Percentiles rank a stretch among this genome's conserved stretches.
phyloP scores from a whole-genome alignment of 2,113 vertebrate species.

The Vicugna pacos region DNA sequence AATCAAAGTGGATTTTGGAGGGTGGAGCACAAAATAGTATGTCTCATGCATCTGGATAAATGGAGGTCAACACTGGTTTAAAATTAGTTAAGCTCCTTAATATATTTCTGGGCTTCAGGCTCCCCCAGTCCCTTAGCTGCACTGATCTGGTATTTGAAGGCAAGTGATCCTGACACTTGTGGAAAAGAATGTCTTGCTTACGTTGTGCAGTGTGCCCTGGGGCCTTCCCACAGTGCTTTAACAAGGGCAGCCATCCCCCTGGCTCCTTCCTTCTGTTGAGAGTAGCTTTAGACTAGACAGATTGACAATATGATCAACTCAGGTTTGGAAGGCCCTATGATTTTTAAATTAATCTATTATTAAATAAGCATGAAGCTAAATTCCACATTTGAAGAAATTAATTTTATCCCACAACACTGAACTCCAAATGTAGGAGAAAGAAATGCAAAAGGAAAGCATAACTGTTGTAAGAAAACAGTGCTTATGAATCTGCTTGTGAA shows the following conservation, averaged over 20 bases:
- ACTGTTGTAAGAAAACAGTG: conserved; percentile 67
- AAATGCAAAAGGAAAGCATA: neutral
- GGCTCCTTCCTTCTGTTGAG: neutral
- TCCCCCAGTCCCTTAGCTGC: neutral
- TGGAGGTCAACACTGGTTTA: conserved; percentile 50
- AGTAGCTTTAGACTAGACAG: conserved; percentile 42
- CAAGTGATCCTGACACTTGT: conserved; percentile 43
- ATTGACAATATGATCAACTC: conserved; percentile 24
- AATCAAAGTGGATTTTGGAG: neutral
- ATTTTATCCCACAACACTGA: conserved; percentile 4
- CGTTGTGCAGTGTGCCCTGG: neutral
- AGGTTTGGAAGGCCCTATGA: neutral
- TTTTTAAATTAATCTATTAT: conserved; percentile 14
- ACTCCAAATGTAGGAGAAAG: conserved; percentile 56
- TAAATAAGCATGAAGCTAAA: conserved; percentile 58
- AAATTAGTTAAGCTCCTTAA: conserved; percentile 57
- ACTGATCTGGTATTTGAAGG: conserved; percentile 53
- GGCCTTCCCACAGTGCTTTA: neutral
- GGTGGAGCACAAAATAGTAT: neutral
- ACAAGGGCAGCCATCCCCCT: rapidly evolving
- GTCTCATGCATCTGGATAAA: conserved; percentile 39
- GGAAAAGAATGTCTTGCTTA: conserved; percentile 21
- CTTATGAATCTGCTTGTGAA: conserved; percentile 53
- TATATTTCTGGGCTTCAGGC: conserved; percentile 12
- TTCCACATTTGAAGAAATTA: neutral